Evolutionary conservation across 2,797 vertebrate species (phyloP), one percentile per base, ranked within the genome.

Genomic region (Falco cherrug): DNA sequence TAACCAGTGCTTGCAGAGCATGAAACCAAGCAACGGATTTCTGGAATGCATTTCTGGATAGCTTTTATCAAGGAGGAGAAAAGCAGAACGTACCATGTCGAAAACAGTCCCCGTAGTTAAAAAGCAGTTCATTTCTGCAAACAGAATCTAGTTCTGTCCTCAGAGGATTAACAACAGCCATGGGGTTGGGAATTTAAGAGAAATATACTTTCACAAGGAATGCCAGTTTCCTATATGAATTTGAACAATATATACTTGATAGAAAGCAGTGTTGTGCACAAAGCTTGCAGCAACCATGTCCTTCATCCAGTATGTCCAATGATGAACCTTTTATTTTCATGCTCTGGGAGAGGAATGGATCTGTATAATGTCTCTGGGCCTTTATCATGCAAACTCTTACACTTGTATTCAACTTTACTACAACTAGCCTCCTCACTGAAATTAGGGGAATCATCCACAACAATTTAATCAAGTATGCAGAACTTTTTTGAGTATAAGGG

Each of bases 1-100:
- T 80, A 92, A 94, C 88, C 9, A 4, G 11, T 45, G 43, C 48
- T 85, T 88, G 64, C 41, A 68, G 63, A 89, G 41, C 54, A 89
- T 33, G 75, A 94, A 95, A 93, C 94, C 74, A 80, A 95, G 96
- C 84, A 96, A 96, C 81, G 85, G 39, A 61, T 74, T 90, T 94
- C 74, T 89, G 91, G 90, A 93, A 95, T 90, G 83, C 33, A 33
- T 75, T 80, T 95, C 86, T 90, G 84, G 78, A 96, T 68, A 50
- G 77, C 37, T 93, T 95, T 95, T 77, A 54, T 68, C 7, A 3
- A 79, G 64, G 3, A 6, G 21, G 64, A 87, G 16, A 77, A 77
- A 82, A 67, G 19, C 9, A 41, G 54, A 94, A 87, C 45, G 64
- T 21, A 89, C 63, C 37, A 45, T 18, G 29, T 8, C 86, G 35